Evolutionary conservation across 2,888 invertebrate genomes (phyloP).

Genomic region (Sarcophaga carnaria): DNA sequence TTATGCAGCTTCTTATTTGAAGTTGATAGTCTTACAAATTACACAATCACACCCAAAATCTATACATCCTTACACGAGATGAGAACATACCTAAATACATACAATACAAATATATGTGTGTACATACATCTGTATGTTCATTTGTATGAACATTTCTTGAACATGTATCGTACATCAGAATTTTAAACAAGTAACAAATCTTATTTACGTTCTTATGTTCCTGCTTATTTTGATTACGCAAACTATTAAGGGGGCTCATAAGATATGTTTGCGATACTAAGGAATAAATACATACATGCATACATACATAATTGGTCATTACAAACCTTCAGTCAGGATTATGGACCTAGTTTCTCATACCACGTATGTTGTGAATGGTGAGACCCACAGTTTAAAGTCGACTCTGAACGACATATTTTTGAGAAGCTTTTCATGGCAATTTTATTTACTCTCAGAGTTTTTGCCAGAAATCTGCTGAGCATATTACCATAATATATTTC

Average conservation of each 20-base stretch:
- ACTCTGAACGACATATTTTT: too few species aligned
- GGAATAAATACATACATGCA: too few species aligned
- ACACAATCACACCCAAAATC: constrained; percentile 53
- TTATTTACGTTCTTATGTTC: constrained; percentile 27
- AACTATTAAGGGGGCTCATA: constrained; percentile 25
- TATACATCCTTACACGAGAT: constrained; percentile 30
- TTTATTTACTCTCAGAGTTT: too few species aligned
- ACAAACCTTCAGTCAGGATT: too few species aligned
- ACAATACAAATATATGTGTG: background rate
- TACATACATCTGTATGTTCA: constrained; percentile 16
- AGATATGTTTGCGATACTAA: background rate
- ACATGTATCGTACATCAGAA: background rate
- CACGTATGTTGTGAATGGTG: too few species aligned
- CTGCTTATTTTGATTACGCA: constrained; percentile 16
- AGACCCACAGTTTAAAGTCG: too few species aligned
- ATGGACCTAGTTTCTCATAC: too few species aligned
- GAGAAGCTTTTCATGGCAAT: too few species aligned
- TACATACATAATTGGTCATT: too few species aligned
- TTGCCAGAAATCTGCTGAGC: too few species aligned
- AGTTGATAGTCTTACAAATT: constrained; percentile 71
- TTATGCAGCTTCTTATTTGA: constrained; percentile 69
- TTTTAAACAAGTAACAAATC: constrained; percentile 42
- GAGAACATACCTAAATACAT: background rate
- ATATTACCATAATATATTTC: too few species aligned
- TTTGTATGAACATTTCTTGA: background rate